Conservation (phyloP, 2,113 vertebrate genomes). For the Tringa solitaria region DNA sequence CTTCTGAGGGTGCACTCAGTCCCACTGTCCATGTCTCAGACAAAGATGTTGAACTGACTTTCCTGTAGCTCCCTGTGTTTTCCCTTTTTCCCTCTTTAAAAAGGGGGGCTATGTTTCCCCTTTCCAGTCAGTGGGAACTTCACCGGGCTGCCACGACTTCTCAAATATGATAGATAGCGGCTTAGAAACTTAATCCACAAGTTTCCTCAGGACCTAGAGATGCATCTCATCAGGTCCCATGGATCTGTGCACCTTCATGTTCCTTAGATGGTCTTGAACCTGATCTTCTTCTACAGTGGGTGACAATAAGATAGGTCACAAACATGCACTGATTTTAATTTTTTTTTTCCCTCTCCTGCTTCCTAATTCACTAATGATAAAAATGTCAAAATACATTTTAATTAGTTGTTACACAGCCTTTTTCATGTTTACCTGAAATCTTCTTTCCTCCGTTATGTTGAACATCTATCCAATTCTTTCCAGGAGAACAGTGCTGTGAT, state of each 20-base stretch:
- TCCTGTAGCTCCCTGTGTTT: neutral
- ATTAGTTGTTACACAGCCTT: neutral
- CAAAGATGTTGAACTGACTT: neutral
- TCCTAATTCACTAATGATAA: neutral
- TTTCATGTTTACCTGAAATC: neutral
- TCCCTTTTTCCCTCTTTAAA: neutral
- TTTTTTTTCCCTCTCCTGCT: neutral
- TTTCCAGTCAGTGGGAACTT: neutral
- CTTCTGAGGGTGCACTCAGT: neutral
- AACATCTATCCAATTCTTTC: neutral
- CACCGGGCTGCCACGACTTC: neutral
- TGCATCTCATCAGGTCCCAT: neutral
- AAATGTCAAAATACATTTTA: neutral
- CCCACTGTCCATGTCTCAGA: neutral
- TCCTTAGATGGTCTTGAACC: neutral
- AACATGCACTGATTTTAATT: neutral
- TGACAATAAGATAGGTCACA: neutral
- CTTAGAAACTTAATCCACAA: neutral
- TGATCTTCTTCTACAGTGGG: neutral
- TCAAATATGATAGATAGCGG: neutral
- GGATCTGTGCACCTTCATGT: neutral
- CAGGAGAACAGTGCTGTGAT: neutral
- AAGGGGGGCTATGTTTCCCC: neutral
- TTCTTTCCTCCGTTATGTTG: neutral
- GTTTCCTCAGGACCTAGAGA: neutral